Evolutionary conservation across 2,797 vertebrate species (phyloP).

Genomic region (Setipinna tenuifilis): DNA sequence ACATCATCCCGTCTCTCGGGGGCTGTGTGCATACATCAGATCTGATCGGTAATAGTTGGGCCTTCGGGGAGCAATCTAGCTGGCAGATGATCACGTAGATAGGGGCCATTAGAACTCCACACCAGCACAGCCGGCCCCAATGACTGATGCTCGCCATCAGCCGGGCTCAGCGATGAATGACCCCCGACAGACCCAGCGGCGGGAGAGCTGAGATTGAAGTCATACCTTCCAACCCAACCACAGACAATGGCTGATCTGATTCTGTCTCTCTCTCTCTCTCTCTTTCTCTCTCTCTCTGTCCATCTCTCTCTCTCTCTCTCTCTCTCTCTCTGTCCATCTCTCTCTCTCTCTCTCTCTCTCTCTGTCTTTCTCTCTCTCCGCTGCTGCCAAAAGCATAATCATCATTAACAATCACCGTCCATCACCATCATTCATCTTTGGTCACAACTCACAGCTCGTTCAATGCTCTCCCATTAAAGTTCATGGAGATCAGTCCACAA

Average conservation of each 20-base stretch:
- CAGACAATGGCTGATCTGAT: not conserved
- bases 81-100: slow-evolving; percentile 24
- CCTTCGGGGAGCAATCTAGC: slow-evolving; percentile 24
- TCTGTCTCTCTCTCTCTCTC: too few relatives aligned
- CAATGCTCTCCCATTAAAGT: not conserved
- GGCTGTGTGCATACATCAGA: slow-evolving; percentile 24
- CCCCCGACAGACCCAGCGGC: slow-evolving; percentile 6
- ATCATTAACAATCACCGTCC: not conserved
- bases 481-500: not conserved
- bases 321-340: not conserved
- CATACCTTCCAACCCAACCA: not conserved
- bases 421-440: not conserved
- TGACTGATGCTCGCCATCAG: slow-evolving; percentile 24
- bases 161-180: not conserved
- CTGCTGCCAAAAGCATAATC: not conserved
- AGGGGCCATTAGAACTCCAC: slow-evolving; percentile 19
- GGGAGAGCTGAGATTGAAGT: slow-evolving; percentile 5
- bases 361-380: not conserved
- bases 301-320: not conserved
- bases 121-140: not conserved
- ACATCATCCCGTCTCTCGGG: not conserved
- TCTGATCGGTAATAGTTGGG: slow-evolving; percentile 16
- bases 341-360: not conserved
- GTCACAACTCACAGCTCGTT: not conserved
- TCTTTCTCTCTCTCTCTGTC: too few relatives aligned